A percentile compares a stretch with the other conserved stretches of the same genome.
Conservation (phyloP, 2,888 invertebrate species). For the Apodemia zela region DNA sequence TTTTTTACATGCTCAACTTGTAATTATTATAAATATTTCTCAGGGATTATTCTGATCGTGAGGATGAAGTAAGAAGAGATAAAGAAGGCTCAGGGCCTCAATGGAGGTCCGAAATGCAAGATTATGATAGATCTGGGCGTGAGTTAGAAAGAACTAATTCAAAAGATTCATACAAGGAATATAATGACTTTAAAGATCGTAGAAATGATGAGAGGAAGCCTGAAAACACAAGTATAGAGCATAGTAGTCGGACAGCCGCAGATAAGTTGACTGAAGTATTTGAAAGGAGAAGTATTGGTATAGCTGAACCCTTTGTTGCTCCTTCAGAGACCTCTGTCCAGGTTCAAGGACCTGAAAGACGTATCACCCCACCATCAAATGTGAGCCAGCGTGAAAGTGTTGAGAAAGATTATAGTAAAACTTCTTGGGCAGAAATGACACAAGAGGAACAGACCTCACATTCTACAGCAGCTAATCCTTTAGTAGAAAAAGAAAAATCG, state of each 20-base stretch:
- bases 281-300: constrained; percentile 69
- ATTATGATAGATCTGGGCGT: constrained; percentile 64
- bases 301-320: constrained; percentile 55
- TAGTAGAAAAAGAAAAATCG: constrained; percentile 43
- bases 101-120: constrained; percentile 76
- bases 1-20: constrained; percentile 8
- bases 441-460: constrained; percentile 55
- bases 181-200: constrained; percentile 68
- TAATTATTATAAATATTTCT: constrained; percentile 36
- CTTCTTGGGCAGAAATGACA: constrained; percentile 73
- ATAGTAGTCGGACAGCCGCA: constrained; percentile 64
- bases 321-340: constrained; percentile 44
- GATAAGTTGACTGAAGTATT: constrained; percentile 74
- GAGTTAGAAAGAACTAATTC: constrained; percentile 72
- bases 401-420: constrained; percentile 65
- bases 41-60: constrained; percentile 73
- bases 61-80: constrained; percentile 69
- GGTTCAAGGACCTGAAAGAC: constrained; percentile 72
- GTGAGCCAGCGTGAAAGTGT: constrained; percentile 65
- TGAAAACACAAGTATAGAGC: constrained; percentile 52
- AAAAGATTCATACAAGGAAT: constrained; percentile 76
- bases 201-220: constrained; percentile 74
- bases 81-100: constrained; percentile 68
- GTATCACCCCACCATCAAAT: constrained; percentile 60
- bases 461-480: constrained; percentile 38